Conservation (phyloP, 2,113 vertebrate genomes). For the Monopterus albus region DNA sequence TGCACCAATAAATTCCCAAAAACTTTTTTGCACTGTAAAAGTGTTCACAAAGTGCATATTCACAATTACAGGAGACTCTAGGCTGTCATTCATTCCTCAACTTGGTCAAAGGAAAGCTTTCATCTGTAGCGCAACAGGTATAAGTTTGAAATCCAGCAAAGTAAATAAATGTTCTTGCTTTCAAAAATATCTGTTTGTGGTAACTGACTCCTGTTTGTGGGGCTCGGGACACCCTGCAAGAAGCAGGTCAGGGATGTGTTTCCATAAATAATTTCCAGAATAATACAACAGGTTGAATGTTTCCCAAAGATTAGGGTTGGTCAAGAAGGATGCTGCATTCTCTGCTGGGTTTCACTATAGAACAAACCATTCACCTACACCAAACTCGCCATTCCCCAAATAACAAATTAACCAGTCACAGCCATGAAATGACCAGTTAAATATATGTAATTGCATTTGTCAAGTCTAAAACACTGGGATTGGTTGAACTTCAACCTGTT, state of each 20-base stretch:
- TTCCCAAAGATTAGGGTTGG: constrained; percentile 55
- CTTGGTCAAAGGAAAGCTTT: not conserved
- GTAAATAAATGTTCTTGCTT: not conserved
- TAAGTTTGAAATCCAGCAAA: not conserved
- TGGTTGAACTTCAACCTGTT: not conserved
- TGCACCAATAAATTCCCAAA: not conserved
- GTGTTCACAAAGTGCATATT: not conserved
- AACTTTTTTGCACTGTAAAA: no score
- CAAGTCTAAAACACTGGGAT: not conserved
- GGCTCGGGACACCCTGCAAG: constrained; percentile 23
- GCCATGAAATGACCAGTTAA: constrained; percentile 18
- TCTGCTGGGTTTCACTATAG: not conserved
- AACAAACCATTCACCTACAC: constrained; percentile 17
- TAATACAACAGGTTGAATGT: constrained; percentile 54
- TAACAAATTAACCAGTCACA: constrained; percentile 10
- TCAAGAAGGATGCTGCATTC: constrained; percentile 51
- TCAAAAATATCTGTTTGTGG: not conserved
- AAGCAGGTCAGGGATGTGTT: constrained; percentile 3
- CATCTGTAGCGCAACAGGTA: not conserved
- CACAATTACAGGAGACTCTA: not conserved
- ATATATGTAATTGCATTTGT: not conserved
- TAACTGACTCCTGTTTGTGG: not conserved
- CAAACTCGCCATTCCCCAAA: not conserved
- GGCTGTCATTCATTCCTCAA: not conserved
- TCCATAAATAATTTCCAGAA: constrained; percentile 59